Conservation (phyloP, 1,140 invertebrate species). For the Eupristina koningsbergeri region DNA sequence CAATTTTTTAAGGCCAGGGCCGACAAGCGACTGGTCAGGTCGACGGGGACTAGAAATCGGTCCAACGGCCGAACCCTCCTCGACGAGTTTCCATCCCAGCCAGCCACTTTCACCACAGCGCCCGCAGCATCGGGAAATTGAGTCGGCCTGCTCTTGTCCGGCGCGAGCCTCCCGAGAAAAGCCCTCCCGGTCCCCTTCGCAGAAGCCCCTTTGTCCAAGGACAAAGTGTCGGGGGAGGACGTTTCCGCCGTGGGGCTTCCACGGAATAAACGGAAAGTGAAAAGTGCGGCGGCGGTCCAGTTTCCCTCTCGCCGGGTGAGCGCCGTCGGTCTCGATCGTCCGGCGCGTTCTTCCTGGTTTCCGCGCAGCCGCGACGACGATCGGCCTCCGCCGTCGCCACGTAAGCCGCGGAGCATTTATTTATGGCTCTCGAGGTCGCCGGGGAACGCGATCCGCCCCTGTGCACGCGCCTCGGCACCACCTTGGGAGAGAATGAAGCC, state of each 20-base stretch:
- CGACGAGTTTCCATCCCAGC: not conserved
- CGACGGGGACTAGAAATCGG: not conserved
- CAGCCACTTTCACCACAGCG: not conserved
- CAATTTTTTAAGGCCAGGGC: too few species aligned
- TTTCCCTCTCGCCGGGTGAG: not conserved
- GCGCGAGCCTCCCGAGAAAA: not conserved
- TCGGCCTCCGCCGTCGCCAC: constrained; percentile 56
- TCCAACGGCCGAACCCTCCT: not conserved
- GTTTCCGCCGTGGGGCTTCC: not conserved
- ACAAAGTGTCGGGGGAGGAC: not conserved
- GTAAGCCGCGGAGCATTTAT: constrained; percentile 62
- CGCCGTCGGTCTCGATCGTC: constrained; percentile 66
- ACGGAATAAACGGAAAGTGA: not conserved
- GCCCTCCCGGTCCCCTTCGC: not conserved
- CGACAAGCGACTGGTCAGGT: too few species aligned
- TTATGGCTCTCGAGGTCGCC: constrained; percentile 68
- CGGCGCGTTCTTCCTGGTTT: constrained; percentile 68
- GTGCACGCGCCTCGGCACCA: constrained; percentile 19
- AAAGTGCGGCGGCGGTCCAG: not conserved
- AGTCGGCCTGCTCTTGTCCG: not conserved
- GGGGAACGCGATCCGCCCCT: constrained; percentile 51
- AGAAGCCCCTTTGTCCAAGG: not conserved
- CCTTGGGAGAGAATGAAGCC: constrained; percentile 26
- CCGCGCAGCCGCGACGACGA: too few species aligned
- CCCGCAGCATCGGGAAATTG: not conserved